These are phyloP conservation scores for Tenthredo scrophulariae DNA, from an alignment of 2,888 invertebrate genomes.

Conservation along the genomic window DNA sequence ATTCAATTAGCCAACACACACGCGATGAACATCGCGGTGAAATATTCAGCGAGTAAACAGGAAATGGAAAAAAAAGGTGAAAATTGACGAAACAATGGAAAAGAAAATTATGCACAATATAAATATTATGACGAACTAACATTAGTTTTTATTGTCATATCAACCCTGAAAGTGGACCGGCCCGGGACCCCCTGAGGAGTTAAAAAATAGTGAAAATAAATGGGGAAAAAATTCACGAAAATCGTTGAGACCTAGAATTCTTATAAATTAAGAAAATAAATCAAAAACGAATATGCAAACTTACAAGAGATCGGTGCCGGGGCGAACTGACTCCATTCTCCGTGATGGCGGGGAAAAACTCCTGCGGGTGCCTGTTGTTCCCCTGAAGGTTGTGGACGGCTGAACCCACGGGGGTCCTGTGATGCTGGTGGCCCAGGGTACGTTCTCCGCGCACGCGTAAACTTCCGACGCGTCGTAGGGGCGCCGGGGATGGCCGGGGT, in stretches of 20 bases:
- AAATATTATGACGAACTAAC: background rate
- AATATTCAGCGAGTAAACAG: background rate
- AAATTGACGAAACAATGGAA: background rate
- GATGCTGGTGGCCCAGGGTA: conserved; percentile 59
- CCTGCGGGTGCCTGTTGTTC: conserved; percentile 77
- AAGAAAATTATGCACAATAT: background rate
- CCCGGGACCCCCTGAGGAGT: background rate
- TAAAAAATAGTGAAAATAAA: background rate
- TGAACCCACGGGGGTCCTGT: conserved; percentile 56
- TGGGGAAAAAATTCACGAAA: background rate
- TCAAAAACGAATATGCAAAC: conserved; percentile 56
- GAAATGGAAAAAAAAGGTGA: background rate
- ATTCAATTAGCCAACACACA: background rate
- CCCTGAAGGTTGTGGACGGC: conserved; percentile 62
- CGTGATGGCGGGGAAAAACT: conserved; percentile 83
- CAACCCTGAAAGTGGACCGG: background rate
- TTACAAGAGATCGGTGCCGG: conserved; percentile 72
- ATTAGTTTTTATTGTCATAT: background rate
- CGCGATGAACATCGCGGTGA: background rate
- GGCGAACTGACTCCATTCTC: conserved; percentile 80
- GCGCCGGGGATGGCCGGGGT: conserved; percentile 76
- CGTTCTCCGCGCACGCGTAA: conserved; percentile 85
- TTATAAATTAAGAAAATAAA: background rate
- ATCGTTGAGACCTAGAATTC: background rate
- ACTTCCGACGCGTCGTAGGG: conserved; percentile 84